Conservation (phyloP, 2,113 vertebrate species). For the Phaethornis superciliosus region DNA sequence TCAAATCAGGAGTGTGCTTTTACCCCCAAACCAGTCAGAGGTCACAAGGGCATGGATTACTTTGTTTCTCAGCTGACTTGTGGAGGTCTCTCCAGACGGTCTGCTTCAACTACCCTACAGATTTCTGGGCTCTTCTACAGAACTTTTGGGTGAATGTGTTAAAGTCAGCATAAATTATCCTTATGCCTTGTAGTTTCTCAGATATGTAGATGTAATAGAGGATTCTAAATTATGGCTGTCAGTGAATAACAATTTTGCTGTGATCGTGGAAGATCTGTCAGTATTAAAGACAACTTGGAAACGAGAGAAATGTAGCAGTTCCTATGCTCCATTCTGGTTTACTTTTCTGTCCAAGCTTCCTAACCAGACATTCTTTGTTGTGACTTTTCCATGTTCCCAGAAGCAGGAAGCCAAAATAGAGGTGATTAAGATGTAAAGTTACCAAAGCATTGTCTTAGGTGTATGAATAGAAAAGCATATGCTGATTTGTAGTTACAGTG, state of each 20-base stretch:
- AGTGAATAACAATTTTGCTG: constrained; percentile 58
- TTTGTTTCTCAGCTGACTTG: background rate
- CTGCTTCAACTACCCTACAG: background rate
- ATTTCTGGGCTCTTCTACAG: constrained; percentile 49
- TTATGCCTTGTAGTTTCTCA: constrained; percentile 59
- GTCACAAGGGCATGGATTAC: background rate
- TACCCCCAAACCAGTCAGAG: background rate
- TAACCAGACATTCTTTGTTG: constrained; percentile 64
- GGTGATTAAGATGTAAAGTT: constrained; percentile 27
- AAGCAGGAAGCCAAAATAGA: constrained; percentile 44
- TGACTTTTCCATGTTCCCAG: constrained; percentile 60
- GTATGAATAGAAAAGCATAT: background rate
- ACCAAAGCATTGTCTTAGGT: constrained; percentile 26
- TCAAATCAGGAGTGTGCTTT: background rate
- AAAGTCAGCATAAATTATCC: constrained; percentile 68
- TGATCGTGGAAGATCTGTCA: constrained; percentile 57
- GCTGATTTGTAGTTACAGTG: background rate
- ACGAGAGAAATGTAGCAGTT: constrained; percentile 53
- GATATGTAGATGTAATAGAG: constrained; percentile 49
- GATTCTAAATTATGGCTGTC: constrained; percentile 66
- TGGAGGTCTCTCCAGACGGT: constrained; percentile 36
- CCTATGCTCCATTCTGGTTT: constrained; percentile 44
- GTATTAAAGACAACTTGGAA: constrained; percentile 69
- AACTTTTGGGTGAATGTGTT: constrained; percentile 63
- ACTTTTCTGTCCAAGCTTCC: constrained; percentile 58